Evolutionary conservation across 2,888 invertebrate species (phyloP).

Genomic region (Papilio elwesi): DNA sequence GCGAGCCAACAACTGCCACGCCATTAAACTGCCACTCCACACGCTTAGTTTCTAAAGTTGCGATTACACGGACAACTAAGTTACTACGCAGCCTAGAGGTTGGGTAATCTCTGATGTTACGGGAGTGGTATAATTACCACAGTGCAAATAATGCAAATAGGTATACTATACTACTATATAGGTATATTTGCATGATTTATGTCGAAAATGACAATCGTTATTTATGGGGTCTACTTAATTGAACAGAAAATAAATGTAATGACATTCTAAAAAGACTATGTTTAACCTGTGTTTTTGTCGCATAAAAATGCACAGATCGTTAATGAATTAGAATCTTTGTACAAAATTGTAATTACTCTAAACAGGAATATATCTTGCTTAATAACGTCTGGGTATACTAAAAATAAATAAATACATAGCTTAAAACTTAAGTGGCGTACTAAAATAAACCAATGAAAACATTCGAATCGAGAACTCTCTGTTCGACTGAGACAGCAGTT

Average conservation of each 20-base stretch:
- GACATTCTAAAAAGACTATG: too few species aligned
- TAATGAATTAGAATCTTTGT: too few species aligned
- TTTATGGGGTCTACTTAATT: too few species aligned
- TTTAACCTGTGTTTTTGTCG: too few species aligned
- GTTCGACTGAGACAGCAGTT: slow-evolving; percentile 25
- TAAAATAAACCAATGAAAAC: slow-evolving; percentile 11
- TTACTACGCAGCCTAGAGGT: background rate
- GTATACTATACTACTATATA: too few species aligned
- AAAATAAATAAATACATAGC: background rate
- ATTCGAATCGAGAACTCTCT: slow-evolving; percentile 9
- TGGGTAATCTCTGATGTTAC: background rate
- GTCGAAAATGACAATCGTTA: too few species aligned
- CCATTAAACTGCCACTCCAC: slow-evolving; percentile 23
- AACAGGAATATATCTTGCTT: too few species aligned
- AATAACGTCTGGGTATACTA: background rate
- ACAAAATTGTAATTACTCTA: too few species aligned
- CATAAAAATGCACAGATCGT: too few species aligned
- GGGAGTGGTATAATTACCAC: background rate
- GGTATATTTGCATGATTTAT: too few species aligned
- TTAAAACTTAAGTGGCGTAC: slow-evolving; percentile 1
- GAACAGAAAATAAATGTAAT: too few species aligned
- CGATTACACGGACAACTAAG: background rate
- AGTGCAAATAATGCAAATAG: too few species aligned
- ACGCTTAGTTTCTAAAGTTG: slow-evolving; percentile 10
- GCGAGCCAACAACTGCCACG: slow-evolving; percentile 41